Evolutionary conservation across 2,888 invertebrate genomes (phyloP), one percentile per base, ranked within the genome.

Genomic region (Thymelicus acteon): DNA sequence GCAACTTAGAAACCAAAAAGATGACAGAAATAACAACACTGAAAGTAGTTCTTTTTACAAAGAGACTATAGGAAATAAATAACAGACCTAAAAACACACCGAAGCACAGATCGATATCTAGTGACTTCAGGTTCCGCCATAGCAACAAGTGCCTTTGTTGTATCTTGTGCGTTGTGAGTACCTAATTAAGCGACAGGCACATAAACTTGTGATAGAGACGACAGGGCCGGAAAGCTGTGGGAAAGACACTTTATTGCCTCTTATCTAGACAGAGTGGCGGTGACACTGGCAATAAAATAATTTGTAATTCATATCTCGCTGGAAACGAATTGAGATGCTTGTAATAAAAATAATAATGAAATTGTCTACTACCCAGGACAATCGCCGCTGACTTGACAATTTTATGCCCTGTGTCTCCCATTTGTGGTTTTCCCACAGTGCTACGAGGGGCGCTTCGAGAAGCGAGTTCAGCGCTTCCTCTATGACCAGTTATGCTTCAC

Each of bases 221-320:
- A 54, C 19, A 64, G 40, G 12, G 13, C 31, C 40, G 39, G 40
- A 40, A 40, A 15, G 49, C 19, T 40, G 13, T 52, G 39, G 40
- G 52, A 54, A 64, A 39, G 52, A 64, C 13, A 54, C 52, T 19
- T 13, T 19, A 63, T 19, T 64, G 64, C 19, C 60, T 40, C 15
- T 52, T 19, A 24, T 54, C 54, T 40, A 40, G 64, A 64, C 40
- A 7, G 48, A 31, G 37, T 49, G n/a, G 44, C 44, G 44, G 44
- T 44, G 44, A 12, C 44, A 10, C 4, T 44, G 44, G 44, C 44
- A 12, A 31, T 31, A 31, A 13, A 19, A 49, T 49, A 49, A n/a
- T 1, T 52, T 52, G 49, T 52, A 8, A 52, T 6, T 7, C 12
- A 15, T 19, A 52, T 19, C 19, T 52, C 15, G 49, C 8, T 47